Evolutionary conservation across 2,113 vertebrate species (phyloP).

Genomic region (Albula goreensis): DNA sequence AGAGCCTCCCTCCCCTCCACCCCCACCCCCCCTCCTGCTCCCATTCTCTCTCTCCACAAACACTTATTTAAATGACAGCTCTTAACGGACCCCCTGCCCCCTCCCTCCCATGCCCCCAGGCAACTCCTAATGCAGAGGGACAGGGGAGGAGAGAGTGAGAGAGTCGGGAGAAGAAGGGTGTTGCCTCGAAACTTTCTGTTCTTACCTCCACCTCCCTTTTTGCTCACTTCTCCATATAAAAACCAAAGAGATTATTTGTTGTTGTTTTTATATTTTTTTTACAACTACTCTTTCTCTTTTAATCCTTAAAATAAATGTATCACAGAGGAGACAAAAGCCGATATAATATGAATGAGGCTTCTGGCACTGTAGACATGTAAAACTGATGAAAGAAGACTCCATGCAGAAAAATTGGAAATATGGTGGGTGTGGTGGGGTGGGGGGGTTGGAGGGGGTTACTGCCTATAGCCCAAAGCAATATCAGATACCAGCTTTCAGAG

Average conservation of each 20-base stretch:
- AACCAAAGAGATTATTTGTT: neutral
- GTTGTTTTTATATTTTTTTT: neutral
- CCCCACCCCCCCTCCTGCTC: slow-evolving; percentile 57
- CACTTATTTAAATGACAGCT: slow-evolving; percentile 71
- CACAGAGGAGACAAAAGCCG: slow-evolving; percentile 52
- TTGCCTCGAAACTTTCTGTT: slow-evolving; percentile 44
- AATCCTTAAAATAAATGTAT: slow-evolving; percentile 46
- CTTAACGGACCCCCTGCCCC: slow-evolving; percentile 52
- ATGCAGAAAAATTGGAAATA: slow-evolving; percentile 16
- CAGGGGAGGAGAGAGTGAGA: slow-evolving; percentile 44
- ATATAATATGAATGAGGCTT: slow-evolving; percentile 65
- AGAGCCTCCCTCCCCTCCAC: slow-evolving; percentile 57
- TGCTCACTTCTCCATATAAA: slow-evolving; percentile 2
- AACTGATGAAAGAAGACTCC: slow-evolving; percentile 42
- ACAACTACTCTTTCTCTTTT: slow-evolving; percentile 18
- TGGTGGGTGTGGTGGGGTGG: too few species aligned
- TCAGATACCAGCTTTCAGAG: neutral
- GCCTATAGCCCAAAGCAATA: neutral
- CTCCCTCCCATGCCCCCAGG: slow-evolving; percentile 61
- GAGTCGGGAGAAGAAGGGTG: slow-evolving; percentile 42
- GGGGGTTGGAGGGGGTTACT: neutral
- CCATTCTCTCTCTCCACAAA: slow-evolving; percentile 48
- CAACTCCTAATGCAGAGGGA: slow-evolving; percentile 63
- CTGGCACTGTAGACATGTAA: slow-evolving; percentile 52
- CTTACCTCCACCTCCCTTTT: neutral